Conservation (phyloP, 2,797 vertebrate species). For the Anguilla pacifica region DNA sequence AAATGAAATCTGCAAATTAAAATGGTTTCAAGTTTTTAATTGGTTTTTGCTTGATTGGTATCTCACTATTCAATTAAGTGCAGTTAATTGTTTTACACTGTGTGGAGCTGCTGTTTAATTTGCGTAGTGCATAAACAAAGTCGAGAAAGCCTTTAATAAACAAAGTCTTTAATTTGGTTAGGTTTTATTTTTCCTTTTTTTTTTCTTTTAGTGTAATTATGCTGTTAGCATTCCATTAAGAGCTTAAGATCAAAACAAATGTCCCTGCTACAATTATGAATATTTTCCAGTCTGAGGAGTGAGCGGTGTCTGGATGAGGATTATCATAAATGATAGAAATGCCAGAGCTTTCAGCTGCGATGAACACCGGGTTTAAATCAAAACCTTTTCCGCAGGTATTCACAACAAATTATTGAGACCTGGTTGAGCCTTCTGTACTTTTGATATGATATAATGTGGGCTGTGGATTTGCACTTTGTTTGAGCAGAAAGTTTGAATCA, state of each 20-base stretch:
- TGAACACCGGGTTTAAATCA: conserved; percentile 42
- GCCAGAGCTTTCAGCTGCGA: conserved; percentile 38
- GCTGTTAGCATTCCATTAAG: conserved; percentile 52
- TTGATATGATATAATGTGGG: not conserved
- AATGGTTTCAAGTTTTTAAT: conserved; percentile 37
- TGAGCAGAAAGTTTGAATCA: too few species aligned
- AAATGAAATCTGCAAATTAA: conserved; percentile 44
- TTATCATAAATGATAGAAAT: conserved; percentile 41
- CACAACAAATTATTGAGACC: conserved; percentile 33
- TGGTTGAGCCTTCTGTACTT: not conserved
- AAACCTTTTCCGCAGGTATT: conserved; percentile 40
- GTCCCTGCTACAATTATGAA: conserved; percentile 53
- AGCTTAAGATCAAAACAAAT: conserved; percentile 56
- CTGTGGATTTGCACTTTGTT: too few species aligned
- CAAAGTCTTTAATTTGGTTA: conserved; percentile 53
- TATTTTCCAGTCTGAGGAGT: conserved; percentile 45
- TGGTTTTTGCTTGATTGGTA: conserved; percentile 41
- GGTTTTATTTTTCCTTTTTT: conserved; percentile 19
- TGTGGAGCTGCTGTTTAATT: conserved; percentile 48
- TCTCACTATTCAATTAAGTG: conserved; percentile 49
- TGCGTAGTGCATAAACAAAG: conserved; percentile 44
- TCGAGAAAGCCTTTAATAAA: conserved; percentile 45
- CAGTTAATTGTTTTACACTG: conserved; percentile 54
- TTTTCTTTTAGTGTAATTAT: conserved; percentile 58
- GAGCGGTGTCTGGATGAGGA: conserved; percentile 27